Evolutionary conservation across 2,113 vertebrate genomes (phyloP).

Genomic region (Channa argus): DNA sequence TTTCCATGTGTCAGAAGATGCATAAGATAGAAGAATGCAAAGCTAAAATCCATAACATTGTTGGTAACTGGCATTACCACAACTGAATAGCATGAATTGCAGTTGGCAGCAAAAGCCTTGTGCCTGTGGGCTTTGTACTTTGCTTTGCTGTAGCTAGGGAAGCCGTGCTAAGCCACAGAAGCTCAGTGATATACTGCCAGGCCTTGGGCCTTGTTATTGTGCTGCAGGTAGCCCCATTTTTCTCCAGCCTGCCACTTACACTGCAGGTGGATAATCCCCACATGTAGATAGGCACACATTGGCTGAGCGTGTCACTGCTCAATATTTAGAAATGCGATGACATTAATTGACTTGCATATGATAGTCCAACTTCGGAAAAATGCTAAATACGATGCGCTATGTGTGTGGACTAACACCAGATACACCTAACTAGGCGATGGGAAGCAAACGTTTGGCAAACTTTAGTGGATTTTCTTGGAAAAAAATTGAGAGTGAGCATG

Average conservation of each 20-base stretch:
- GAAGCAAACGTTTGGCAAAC: slow-evolving; percentile 42
- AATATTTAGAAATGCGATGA: slow-evolving; percentile 30
- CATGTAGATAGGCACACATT: slow-evolving; percentile 57
- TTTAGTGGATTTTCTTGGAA: slow-evolving; percentile 21
- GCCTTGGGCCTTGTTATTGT: slow-evolving; percentile 17
- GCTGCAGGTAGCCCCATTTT: slow-evolving; percentile 30
- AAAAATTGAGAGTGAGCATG: slow-evolving; percentile 57
- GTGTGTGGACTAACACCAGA: neutral
- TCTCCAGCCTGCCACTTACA: slow-evolving; percentile 32
- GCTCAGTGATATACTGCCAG: slow-evolving; percentile 43
- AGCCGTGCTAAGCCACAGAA: slow-evolving; percentile 23
- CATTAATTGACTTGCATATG: slow-evolving; percentile 11
- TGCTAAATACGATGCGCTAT: slow-evolving; percentile 5
- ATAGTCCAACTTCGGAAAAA: slow-evolving; percentile 28
- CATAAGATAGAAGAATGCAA: neutral
- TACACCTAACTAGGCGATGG: neutral
- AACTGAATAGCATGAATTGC: slow-evolving; percentile 11
- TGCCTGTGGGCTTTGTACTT: slow-evolving; percentile 1
- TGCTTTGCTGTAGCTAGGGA: neutral
- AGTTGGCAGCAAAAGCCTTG: neutral
- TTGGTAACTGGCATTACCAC: neutral
- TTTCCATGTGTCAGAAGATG: neutral
- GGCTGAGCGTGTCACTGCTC: slow-evolving; percentile 47
- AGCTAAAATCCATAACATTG: neutral
- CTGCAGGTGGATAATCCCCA: slow-evolving; percentile 46